phyloP scores from a whole-genome alignment of 2,888 invertebrate species.

The Metopia argyrocephala region DNA sequence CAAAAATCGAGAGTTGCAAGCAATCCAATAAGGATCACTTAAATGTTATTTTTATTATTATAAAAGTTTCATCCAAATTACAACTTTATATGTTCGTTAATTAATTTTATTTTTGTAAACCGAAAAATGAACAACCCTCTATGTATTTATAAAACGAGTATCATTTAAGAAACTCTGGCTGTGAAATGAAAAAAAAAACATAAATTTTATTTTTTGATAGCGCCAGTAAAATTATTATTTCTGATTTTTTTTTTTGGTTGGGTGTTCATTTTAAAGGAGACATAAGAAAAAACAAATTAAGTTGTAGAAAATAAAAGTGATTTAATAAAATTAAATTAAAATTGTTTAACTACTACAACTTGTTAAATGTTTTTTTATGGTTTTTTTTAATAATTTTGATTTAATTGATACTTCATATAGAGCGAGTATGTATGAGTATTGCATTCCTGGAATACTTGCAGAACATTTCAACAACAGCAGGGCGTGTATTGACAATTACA shows the following conservation, averaged over 20 bases:
- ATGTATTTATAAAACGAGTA: background rate
- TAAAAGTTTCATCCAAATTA: no score
- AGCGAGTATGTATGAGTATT: background rate
- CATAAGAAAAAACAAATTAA: slow-evolving; percentile 12
- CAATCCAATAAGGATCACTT: no score
- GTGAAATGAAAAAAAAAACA: background rate
- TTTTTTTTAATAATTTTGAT: slow-evolving; percentile 30
- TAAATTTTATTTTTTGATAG: slow-evolving; percentile 37
- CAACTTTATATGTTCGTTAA: no score
- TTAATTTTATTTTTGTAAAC: no score
- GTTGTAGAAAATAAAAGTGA: slow-evolving; percentile 49
- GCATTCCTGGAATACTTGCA: no score
- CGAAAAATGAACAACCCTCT: background rate
- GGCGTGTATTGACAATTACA: slow-evolving; percentile 61
- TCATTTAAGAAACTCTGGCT: slow-evolving; percentile 12
- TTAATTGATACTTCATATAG: background rate
- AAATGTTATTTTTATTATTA: no score
- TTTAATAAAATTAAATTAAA: slow-evolving; percentile 45
- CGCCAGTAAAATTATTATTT: slow-evolving; percentile 33
- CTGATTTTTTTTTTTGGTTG: background rate
- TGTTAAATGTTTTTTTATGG: slow-evolving; percentile 24
- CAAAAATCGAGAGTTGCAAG: no score
- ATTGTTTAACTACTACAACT: slow-evolving; percentile 18
- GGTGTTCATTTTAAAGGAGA: slow-evolving; percentile 27
- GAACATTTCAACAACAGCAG: no score